Evolutionary conservation across 2,888 invertebrate genomes (phyloP).

Genomic region (Hypselothyrea guttata): DNA sequence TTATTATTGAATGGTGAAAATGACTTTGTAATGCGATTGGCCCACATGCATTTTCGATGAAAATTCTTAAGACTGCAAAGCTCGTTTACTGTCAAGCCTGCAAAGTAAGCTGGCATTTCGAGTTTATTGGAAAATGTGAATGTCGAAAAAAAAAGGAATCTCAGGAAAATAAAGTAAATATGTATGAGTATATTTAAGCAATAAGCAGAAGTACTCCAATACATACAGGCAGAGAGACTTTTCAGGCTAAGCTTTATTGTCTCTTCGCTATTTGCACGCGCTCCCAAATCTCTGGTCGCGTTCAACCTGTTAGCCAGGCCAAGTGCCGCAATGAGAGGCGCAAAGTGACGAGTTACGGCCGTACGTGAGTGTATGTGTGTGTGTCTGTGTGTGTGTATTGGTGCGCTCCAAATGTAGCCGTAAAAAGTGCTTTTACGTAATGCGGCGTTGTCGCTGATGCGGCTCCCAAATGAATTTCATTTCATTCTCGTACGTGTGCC

Average conservation of each 20-base stretch:
- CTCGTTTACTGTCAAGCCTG: constrained; percentile 56
- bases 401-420: constrained; percentile 49
- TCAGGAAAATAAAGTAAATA: constrained; percentile 11
- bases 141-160: constrained; percentile 14
- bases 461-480: constrained; percentile 66
- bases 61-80: constrained; percentile 38
- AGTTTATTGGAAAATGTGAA: constrained; percentile 62
- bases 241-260: constrained; percentile 63
- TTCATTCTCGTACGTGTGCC: constrained; percentile 49
- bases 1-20: constrained; percentile 65
- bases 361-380: constrained; percentile 16
- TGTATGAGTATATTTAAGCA: constrained; percentile 13
- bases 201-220: constrained; percentile 21
- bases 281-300: constrained; percentile 54
- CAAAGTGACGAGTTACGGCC: constrained; percentile 30
- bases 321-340: constrained; percentile 38
- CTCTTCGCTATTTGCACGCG: constrained; percentile 53
- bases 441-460: constrained; percentile 54
- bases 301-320: constrained; percentile 61
- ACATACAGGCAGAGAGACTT: background rate
- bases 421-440: constrained; percentile 74
- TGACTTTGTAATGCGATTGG: constrained; percentile 54
- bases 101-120: constrained; percentile 56
- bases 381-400: constrained; percentile 12
- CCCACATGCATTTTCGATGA: constrained; percentile 16